These are phyloP conservation scores for Bombus sibiricus DNA, from an alignment of 1,140 invertebrate species.

Conservation along the genomic window DNA sequence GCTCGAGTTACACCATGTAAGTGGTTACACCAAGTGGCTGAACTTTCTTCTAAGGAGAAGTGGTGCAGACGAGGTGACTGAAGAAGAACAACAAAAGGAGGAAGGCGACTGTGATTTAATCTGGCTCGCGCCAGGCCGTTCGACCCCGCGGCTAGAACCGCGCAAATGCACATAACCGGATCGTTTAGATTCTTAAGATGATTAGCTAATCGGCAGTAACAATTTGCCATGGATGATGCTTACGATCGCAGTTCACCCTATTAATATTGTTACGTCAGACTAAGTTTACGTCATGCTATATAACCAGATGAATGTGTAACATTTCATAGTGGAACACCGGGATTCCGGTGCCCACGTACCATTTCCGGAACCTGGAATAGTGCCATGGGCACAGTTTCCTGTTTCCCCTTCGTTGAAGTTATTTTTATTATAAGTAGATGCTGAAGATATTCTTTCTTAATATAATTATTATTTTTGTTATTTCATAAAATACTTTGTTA, in stretches of 20 bases:
- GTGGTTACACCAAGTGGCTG: too few species aligned
- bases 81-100: not conserved
- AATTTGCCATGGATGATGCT: conserved; percentile 65
- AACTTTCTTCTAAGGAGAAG: conserved; percentile 44
- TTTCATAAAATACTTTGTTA: not conserved
- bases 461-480: not conserved
- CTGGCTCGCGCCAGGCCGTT: conserved; percentile 42
- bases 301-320: conserved; percentile 37
- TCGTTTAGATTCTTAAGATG: conserved; percentile 71
- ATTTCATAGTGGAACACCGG: not conserved
- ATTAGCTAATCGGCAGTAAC: conserved; percentile 75
- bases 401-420: not conserved
- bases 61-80: conserved; percentile 26
- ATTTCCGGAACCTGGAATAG: not conserved
- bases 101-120: conserved; percentile 47
- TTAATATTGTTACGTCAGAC: conserved; percentile 60
- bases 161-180: conserved; percentile 68
- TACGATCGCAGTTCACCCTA: conserved; percentile 62
- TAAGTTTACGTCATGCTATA: conserved; percentile 35
- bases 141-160: conserved; percentile 29
- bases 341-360: conserved; percentile 1
- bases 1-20: not conserved
- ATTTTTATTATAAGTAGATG: not conserved
- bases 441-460: not conserved
- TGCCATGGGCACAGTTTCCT: not conserved